Base-by-base conservation (phyloP, 2,113 vertebrate genomes). In the Phylloscopus trochilus region DNA sequence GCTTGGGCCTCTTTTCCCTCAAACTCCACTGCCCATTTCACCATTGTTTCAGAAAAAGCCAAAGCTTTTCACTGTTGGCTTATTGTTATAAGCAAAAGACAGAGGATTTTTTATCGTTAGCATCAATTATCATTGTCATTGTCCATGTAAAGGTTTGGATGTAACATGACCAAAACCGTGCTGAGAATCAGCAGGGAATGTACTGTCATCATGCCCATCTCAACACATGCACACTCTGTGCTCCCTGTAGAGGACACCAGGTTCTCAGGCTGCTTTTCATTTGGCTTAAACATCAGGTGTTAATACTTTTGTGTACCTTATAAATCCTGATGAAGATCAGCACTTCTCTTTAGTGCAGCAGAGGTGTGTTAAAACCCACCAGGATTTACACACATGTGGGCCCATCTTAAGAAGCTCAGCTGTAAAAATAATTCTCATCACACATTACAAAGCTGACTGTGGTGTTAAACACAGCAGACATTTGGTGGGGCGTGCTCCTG, bases 371-470 rank as follows among this genome's bases (percentile, higher is more conserved):
- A 85, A 95, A 93, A 53, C 60, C 16, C 76, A 56, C 22, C 67
- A 89, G 68, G 76, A 60, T 81, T 95, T 90, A 82, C 77, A 60
- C 52, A 30, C 72, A 62, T 79, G 26, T 44, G 76, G 60, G 66
- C 28, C 49, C 51, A 33, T 49, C 68, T 80, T 64, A 70, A 88
- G 88, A 78, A 90, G 64, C 64, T 93, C 95, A 94, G 93, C 94
- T 96, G 92, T 95, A 94, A 97, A 92, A 97, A 96, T 96, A 96
- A 60, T 90, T 93, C 90, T 58, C 80, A 78, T 92, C 83, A 77
- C 95, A 92, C 93, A 6, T 89, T 76, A n/a, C 83, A 82, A 64
- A 95, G 53, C 18, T 81, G 86, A 9, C 68, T 15, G 76, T 46
- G 83, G 89, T 95, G 90, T 92, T 81, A 96, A 96, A 72, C 28